These are phyloP conservation scores for Drosophila kanekoi DNA, from an alignment of 2,888 invertebrate genomes.

Conservation along the genomic window DNA sequence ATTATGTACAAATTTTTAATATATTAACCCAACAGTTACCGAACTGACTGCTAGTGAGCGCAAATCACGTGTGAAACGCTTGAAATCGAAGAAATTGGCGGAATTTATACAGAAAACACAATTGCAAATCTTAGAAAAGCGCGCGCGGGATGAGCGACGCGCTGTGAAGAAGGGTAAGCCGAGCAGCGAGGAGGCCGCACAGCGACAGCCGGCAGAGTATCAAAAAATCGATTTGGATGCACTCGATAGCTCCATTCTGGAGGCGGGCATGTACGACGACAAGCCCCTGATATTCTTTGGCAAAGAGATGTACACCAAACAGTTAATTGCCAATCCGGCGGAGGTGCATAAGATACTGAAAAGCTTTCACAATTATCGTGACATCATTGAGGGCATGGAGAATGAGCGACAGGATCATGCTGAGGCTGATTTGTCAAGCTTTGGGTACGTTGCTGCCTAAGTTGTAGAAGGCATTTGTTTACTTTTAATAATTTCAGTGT, in stretches of 20 bases:
- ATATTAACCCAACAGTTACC: conserved; percentile 86
- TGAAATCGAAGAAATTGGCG: conserved; percentile 89
- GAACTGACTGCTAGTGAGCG: conserved; percentile 88
- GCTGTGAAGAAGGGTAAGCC: conserved; percentile 41
- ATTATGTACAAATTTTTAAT: neutral
- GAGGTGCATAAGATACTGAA: conserved; percentile 80
- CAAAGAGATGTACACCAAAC: conserved; percentile 74
- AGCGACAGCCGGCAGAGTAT: conserved; percentile 81
- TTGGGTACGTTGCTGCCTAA: conserved; percentile 41
- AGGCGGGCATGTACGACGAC: conserved; percentile 80
- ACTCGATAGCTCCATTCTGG: conserved; percentile 73
- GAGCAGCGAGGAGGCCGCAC: conserved; percentile 5
- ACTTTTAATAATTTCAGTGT: conserved; percentile 35
- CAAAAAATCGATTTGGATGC: conserved; percentile 82
- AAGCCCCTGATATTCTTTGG: conserved; percentile 83
- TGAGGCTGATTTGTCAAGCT: conserved; percentile 39
- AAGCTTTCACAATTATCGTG: conserved; percentile 83
- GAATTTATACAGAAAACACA: conserved; percentile 87
- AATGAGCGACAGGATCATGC: conserved; percentile 69
- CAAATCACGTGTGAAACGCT: conserved; percentile 89
- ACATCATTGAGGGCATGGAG: conserved; percentile 81
- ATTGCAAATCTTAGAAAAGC: conserved; percentile 72
- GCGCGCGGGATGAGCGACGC: conserved; percentile 54
- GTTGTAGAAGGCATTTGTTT: neutral
- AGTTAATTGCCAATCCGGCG: conserved; percentile 67